Evolutionary conservation across 2,797 vertebrate species (phyloP), one percentile per base, ranked within the genome.

Genomic region (Garrulus glandarius): DNA sequence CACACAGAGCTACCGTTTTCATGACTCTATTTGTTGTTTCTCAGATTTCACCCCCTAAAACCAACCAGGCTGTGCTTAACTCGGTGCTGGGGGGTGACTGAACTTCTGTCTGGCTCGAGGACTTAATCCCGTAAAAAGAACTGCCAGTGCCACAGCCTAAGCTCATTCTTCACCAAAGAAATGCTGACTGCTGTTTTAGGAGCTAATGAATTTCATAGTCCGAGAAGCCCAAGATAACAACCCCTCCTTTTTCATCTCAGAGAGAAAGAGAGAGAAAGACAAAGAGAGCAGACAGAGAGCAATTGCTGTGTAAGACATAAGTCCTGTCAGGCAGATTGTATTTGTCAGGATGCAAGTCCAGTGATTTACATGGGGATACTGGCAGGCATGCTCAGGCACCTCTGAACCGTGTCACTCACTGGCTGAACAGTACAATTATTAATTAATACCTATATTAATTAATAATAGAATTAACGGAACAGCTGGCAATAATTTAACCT

Each of bases 261-360:
- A 92, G 96, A 97, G 97, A 86, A 97, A 97, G 97, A 95, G 96
- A 96, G 94, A 96, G 96, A 96, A 80, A 95, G 94, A 91, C 84
- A 90, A 96, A 97, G 97, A 91, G 95, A 97, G 96, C 90, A 86
- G 87, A 89, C 50, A 83, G 78, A 95, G 81, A 95, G 93, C 85
- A 93, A 94, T 30, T 76, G 92, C 87, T 60, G 64, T n/a, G 43
- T 81, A 36, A 95, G 87, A 69, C 78, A 2, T 21, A 9, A 80
- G 81, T 76, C 52, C 13, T 19, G 86, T 82, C 29, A 80, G 75
- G 87, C 46, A n/a, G 13, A 19, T 56, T 75, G 11, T 24, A 11
- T 72, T 91, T 55, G 92, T 89, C 67, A 67, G 52, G 79, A 69
- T 84, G 92, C 76, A 77, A 82, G 85, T 81, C 82, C 81, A 87